Percentiles rank a stretch among this genome's conserved stretches.
Evolutionary conservation across 1,140 invertebrate species (phyloP).

Genomic region (Pectinophora gossypiella): DNA sequence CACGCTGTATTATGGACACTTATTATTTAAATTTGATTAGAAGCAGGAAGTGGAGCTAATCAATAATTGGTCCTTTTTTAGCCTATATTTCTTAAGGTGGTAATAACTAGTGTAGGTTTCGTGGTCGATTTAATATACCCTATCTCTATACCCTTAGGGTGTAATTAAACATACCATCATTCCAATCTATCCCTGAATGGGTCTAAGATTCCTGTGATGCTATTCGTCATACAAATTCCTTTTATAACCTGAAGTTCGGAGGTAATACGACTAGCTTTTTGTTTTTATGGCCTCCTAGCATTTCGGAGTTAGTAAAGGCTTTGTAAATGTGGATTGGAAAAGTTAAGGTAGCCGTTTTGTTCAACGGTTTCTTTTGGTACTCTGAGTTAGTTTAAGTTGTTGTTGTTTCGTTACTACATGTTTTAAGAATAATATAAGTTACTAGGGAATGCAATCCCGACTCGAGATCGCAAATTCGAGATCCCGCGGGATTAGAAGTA

Average conservation of each 20-base stretch:
- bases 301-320: slow-evolving; percentile 11
- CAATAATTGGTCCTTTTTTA: slow-evolving; percentile 25
- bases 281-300: slow-evolving; percentile 16
- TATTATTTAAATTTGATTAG: slow-evolving; percentile 21
- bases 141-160: slow-evolving; percentile 18
- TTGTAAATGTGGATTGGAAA: slow-evolving; percentile 24
- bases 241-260: slow-evolving; percentile 8
- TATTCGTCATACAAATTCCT: slow-evolving; percentile 15
- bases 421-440: too few relatives aligned
- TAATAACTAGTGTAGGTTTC: too few relatives aligned
- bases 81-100: too few relatives aligned
- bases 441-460: too few relatives aligned
- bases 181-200: slow-evolving; percentile 11
- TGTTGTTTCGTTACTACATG: too few relatives aligned
- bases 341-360: slow-evolving; percentile 7
- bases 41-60: slow-evolving; percentile 40
- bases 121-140: slow-evolving; percentile 17
- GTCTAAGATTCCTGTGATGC: slow-evolving; percentile 12
- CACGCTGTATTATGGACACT: slow-evolving; percentile 6
- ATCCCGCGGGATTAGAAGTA: too few relatives aligned
- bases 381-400: too few relatives aligned
- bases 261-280: slow-evolving; percentile 13
- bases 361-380: background rate
- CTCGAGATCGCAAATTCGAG: too few relatives aligned
- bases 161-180: slow-evolving; percentile 14